Evolutionary conservation across 2,888 invertebrate species (phyloP).

Genomic region (Leucophenga maculata): DNA sequence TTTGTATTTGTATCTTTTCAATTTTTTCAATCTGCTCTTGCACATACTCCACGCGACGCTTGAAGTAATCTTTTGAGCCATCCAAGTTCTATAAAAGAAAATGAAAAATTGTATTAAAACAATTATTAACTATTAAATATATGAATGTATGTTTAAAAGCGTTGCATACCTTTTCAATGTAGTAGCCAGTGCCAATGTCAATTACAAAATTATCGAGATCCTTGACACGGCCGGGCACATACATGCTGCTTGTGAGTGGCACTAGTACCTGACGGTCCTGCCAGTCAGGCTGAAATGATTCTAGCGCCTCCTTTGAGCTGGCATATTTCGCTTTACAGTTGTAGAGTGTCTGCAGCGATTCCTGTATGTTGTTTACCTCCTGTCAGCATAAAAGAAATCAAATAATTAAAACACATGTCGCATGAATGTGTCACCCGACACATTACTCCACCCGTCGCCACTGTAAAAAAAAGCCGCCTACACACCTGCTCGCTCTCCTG

Average conservation of each 20-base stretch:
- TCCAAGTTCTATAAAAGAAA: conserved; percentile 78
- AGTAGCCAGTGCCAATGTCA: conserved; percentile 98
- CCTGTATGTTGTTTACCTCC: conserved; percentile 91
- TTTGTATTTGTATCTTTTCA: conserved; percentile 78
- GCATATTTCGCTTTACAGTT: conserved; percentile 92
- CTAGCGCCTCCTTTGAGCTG: conserved; percentile 88
- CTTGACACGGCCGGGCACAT: conserved; percentile 91
- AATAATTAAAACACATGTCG: conserved; percentile 16
- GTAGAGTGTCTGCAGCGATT: conserved; percentile 90
- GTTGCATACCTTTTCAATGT: conserved; percentile 86
- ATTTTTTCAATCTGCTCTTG: conserved; percentile 96
- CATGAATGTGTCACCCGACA: not conserved
- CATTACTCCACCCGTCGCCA: not conserved
- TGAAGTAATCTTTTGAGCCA: conserved; percentile 92
- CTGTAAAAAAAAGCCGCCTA: conserved; percentile 16
- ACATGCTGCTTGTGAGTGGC: conserved; percentile 97
- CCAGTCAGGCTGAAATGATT: conserved; percentile 82
- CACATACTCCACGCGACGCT: conserved; percentile 90
- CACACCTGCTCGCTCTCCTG: conserved; percentile 89
- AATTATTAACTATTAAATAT: not conserved
- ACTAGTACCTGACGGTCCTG: conserved; percentile 91
- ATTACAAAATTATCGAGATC: conserved; percentile 91
- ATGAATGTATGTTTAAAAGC: not conserved
- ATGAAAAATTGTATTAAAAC: conserved; percentile 2
- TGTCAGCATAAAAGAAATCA: conserved; percentile 58